These are phyloP conservation scores for Strigops habroptila DNA, from an alignment of 2,113 vertebrate species.

Conservation along the genomic window DNA sequence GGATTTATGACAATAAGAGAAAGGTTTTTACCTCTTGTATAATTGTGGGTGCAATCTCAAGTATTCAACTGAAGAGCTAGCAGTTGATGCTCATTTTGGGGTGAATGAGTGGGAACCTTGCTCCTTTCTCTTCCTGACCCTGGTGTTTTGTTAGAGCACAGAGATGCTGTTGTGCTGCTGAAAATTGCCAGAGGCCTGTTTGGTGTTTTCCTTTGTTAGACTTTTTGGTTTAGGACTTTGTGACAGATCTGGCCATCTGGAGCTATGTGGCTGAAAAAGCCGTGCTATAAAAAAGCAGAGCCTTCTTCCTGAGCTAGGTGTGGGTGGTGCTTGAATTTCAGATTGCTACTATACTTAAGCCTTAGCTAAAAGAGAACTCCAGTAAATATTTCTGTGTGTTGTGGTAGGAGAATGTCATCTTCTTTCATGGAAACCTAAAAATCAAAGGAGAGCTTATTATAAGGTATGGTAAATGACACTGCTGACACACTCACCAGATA, in stretches of 20 bases:
- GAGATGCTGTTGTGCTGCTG: neutral
- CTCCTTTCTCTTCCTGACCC: neutral
- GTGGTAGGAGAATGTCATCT: constrained; percentile 39
- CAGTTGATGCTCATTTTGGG: neutral
- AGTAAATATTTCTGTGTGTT: constrained; percentile 1
- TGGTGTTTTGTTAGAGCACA: neutral
- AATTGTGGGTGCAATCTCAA: neutral
- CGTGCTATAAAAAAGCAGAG: neutral
- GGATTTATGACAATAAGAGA: neutral
- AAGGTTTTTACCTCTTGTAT: neutral
- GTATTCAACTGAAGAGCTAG: fast-evolving
- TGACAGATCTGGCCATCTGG: neutral
- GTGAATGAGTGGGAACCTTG: neutral
- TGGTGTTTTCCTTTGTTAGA: neutral
- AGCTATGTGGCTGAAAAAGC: neutral
- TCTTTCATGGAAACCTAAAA: constrained; percentile 18
- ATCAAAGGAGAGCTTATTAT: constrained; percentile 60
- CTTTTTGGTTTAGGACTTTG: neutral
- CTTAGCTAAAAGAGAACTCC: constrained; percentile 13
- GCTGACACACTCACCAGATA: constrained; percentile 66
- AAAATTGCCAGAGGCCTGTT: neutral
- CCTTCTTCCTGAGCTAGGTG: neutral
- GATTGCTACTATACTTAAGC: constrained; percentile 39
- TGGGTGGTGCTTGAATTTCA: neutral
- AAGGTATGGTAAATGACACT: constrained; percentile 50